Evolutionary conservation across 2,797 vertebrate species (phyloP).

Genomic region (Intellagama lesueurii): DNA sequence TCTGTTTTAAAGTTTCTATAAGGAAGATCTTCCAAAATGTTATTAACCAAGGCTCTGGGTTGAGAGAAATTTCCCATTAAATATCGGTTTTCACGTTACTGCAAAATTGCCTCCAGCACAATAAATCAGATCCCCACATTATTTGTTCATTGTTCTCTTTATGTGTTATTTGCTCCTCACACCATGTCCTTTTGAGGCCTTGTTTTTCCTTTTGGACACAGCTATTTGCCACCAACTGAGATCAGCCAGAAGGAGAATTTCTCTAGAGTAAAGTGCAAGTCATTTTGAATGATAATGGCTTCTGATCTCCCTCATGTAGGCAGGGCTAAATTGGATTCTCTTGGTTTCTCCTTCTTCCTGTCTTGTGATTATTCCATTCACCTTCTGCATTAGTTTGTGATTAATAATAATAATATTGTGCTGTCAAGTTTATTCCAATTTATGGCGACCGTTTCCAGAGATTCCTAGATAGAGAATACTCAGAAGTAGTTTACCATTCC

Average conservation of each 20-base stretch:
- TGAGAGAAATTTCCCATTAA: conserved; percentile 40
- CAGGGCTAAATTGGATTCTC: background rate
- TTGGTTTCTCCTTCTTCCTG: background rate
- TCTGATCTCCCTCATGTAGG: background rate
- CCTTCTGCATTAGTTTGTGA: too few relatives aligned
- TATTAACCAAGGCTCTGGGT: conserved; percentile 48
- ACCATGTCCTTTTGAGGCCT: conserved; percentile 25
- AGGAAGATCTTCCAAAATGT: conserved; percentile 61
- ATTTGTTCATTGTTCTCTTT: conserved; percentile 39
- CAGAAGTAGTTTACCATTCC: too few relatives aligned
- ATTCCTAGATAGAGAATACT: too few relatives aligned
- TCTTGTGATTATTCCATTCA: background rate
- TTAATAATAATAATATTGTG: too few relatives aligned
- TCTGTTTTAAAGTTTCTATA: conserved; percentile 61
- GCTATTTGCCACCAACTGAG: conserved; percentile 3
- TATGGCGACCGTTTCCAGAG: too few relatives aligned
- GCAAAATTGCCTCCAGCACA: conserved; percentile 44
- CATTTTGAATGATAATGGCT: background rate
- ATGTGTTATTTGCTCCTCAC: conserved; percentile 28
- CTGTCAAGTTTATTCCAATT: too few relatives aligned
- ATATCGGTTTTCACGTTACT: conserved; percentile 44
- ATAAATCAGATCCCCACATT: conserved; percentile 48
- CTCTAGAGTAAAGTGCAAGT: background rate
- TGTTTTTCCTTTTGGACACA: conserved; percentile 19
- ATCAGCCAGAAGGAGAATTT: conserved; percentile 9